Base-by-base conservation (phyloP, 2,113 vertebrate species). In the Peromyscus polionotus region DNA sequence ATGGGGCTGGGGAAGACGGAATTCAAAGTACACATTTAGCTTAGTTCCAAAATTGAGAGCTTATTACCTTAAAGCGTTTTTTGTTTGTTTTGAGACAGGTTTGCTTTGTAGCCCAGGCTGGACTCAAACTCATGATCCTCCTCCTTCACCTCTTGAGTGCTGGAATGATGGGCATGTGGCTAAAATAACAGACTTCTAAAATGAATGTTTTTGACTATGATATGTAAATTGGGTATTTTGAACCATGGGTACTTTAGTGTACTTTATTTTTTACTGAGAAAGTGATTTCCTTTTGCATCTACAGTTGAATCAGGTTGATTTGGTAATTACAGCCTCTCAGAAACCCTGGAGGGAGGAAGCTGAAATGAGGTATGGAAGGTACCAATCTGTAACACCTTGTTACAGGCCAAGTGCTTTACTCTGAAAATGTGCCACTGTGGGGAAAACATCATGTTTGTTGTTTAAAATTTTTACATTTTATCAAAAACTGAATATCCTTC, bases 121-220 rank as follows among this genome's bases (percentile, higher is more conserved):
- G n/a, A 10, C 36, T 93, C 5, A 17, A 54, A 65, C 36, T 67
- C 28, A 3, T 2, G 51, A n/a, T n/a, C 54, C n/a, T 70, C n/a
- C 42, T 45, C 24, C 42, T 28, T 68, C 45, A 54, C 45, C 6
- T 39, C 22, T 7, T 36, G 42, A 73, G 31, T 75, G 20, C 5
- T 75, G 42, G 42, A 17, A 51, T 28, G 48, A 61, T 42, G 73
- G n/a, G 16, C 11, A 3, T 80, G 48, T 54, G 42, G 26, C 48
- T 67, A 33, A 75, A 51, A 81, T 1, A 31, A n/a, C 7, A 89
- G 77, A 91, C 19, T 95, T 96, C 48, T 72, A 51, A 91, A 89
- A 20, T 85, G 19, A 59, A 39, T 28, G 63, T 54, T 39, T 93
- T 75, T 59, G 42, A 70, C 51, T 77, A 7, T 36, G 26, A 76